Evolutionary conservation across 1,140 invertebrate species (phyloP).

Genomic region (Cherax quadricarinatus): DNA sequence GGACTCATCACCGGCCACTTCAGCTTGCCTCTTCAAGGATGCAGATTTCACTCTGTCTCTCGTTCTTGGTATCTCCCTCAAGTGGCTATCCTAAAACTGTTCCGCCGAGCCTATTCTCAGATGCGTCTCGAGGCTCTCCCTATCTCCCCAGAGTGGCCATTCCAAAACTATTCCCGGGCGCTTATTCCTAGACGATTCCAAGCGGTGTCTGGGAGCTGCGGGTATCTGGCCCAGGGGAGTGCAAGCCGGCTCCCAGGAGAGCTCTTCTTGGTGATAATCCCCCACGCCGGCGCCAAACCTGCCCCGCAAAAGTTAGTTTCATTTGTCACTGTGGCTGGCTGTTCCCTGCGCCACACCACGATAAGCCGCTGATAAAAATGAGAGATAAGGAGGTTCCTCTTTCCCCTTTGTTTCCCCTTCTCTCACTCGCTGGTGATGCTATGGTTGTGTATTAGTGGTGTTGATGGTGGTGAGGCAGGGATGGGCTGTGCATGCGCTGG

Average conservation of each 20-base stretch:
- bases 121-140: conserved; percentile 35
- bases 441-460: neutral
- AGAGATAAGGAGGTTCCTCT: conserved; percentile 26
- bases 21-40: conserved; percentile 31
- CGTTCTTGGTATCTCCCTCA: conserved; percentile 34
- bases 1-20: conserved; percentile 22
- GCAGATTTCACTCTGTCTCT: conserved; percentile 38
- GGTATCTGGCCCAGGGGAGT: conserved; percentile 33
- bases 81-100: conserved; percentile 47
- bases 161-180: conserved; percentile 32
- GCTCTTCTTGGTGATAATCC: conserved; percentile 38
- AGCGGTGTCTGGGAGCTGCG: neutral
- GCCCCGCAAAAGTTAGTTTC: conserved; percentile 47
- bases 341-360: conserved; percentile 17
- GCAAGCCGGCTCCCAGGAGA: conserved; percentile 12
- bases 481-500: neutral
- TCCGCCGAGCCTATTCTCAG: conserved; percentile 36
- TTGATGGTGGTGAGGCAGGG: neutral
- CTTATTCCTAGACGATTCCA: conserved; percentile 25
- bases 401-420: neutral
- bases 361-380: conserved; percentile 47
- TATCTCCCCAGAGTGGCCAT: conserved; percentile 51
- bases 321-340: conserved; percentile 48
- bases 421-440: neutral
- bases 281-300: conserved; percentile 45